A percentile compares a stretch with the other conserved stretches of the same genome.
phyloP scores from a whole-genome alignment of 2,797 vertebrate genomes.

The Distichodus sexfasciatus region DNA sequence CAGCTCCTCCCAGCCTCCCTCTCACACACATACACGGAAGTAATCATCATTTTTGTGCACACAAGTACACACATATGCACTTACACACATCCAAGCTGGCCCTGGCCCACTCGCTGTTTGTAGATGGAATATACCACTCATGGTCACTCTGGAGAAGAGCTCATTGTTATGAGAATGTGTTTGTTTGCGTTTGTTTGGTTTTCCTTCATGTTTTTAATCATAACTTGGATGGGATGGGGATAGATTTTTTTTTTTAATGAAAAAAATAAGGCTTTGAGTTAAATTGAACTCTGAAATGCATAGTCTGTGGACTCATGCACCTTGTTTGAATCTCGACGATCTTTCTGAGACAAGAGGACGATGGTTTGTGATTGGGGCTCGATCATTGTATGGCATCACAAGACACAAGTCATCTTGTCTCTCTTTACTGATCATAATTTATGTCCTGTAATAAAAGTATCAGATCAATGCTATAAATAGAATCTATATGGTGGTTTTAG shows the following conservation, averaged over 20 bases:
- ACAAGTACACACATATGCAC: conserved; percentile 4
- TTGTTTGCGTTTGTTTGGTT: conserved; percentile 42
- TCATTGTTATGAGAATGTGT: conserved; percentile 54
- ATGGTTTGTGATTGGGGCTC: conserved; percentile 29
- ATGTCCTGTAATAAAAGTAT: conserved; percentile 42
- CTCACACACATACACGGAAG: conserved; percentile 46
- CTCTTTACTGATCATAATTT: conserved; percentile 34
- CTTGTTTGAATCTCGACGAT: conserved; percentile 30
- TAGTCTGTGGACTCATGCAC: conserved; percentile 46
- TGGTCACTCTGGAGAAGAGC: conserved; percentile 56
- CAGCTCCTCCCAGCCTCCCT: conserved; percentile 45
- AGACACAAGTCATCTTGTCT: conserved; percentile 32
- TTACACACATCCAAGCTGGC: not conserved
- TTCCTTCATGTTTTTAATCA: conserved; percentile 54
- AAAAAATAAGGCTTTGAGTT: not conserved
- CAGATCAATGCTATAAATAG: conserved; percentile 47
- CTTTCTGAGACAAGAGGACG: conserved; percentile 34
- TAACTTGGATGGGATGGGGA: conserved; percentile 35
- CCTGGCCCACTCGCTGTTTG: conserved; percentile 8
- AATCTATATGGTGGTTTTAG: conserved; percentile 43
- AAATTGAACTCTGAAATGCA: conserved; percentile 24
- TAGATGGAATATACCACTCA: conserved; percentile 30
- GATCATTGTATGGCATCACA: conserved; percentile 38
- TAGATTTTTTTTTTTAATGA: conserved; percentile 44
- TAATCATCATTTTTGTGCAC: conserved; percentile 59